Evolutionary conservation across 2,888 invertebrate genomes (phyloP).

Genomic region (Platycheirus albimanus): DNA sequence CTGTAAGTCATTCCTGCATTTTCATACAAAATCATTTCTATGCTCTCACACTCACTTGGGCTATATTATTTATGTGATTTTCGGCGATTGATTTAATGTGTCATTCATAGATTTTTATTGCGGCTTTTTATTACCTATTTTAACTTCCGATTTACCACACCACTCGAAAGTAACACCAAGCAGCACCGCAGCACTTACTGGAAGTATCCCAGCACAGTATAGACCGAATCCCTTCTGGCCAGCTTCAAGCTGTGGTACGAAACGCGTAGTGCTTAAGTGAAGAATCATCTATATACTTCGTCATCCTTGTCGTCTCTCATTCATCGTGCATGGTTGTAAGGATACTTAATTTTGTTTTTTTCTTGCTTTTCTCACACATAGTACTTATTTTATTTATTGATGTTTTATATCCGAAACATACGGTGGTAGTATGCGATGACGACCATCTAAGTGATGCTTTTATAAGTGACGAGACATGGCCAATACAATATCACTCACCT

Average conservation of each 20-base stretch:
- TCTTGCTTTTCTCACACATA: slow-evolving; percentile 78
- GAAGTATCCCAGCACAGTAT: background rate
- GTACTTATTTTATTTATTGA: slow-evolving; percentile 74
- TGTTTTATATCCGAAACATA: slow-evolving; percentile 68
- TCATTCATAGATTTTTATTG: slow-evolving; percentile 83
- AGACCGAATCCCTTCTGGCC: slow-evolving; percentile 66
- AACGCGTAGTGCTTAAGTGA: slow-evolving; percentile 63
- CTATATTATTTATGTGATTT: slow-evolving; percentile 78
- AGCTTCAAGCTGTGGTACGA: slow-evolving; percentile 35
- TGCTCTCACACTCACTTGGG: slow-evolving; percentile 29
- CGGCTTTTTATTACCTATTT: slow-evolving; percentile 82
- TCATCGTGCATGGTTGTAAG: slow-evolving; percentile 71
- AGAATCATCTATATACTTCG: slow-evolving; percentile 48
- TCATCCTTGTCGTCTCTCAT: slow-evolving; percentile 34
- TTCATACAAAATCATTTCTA: background rate
- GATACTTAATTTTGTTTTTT: slow-evolving; percentile 66
- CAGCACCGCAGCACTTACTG: slow-evolving; percentile 77
- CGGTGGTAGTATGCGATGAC: slow-evolving; percentile 41
- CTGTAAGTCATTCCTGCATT: too few species aligned
- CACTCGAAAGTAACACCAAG: slow-evolving; percentile 77
- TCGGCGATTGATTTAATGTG: slow-evolving; percentile 83
- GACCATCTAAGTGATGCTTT: slow-evolving; percentile 54
- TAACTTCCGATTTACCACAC: slow-evolving; percentile 83
- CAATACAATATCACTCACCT: slow-evolving; percentile 46
- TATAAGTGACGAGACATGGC: slow-evolving; percentile 68